Evolutionary conservation across 2,797 vertebrate genomes (phyloP), one percentile per base, ranked within the genome.

Genomic region (Muscicapa striata): DNA sequence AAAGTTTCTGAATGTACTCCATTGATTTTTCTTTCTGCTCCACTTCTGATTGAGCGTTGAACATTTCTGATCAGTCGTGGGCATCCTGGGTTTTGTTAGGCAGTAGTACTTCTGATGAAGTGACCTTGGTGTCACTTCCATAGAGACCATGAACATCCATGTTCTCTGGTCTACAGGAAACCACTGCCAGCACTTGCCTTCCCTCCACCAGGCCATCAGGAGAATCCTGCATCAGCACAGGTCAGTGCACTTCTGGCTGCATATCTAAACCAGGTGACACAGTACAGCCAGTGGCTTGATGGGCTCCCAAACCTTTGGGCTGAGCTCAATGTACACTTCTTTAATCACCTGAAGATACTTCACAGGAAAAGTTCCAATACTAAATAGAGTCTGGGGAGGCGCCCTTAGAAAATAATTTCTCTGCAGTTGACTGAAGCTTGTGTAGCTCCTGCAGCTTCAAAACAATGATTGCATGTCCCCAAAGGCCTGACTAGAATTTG

Each of bases 391-490:
- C 30, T 23, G 38, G 41, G 45, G 32, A 84, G 8, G 5, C 84
- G 63, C 36, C 36, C 27, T 54, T 90, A 70, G 63, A 67, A 82
- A 78, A 72, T 59, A 0, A 43, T 79, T 90, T 40, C 32, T 94
- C 46, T 34, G 64, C 26, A 62, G 51, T 26, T 90, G 63, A 46
- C 27, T 77, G 68, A 87, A 74, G 45, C 51, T 75, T 67, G 30
- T 51, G 13, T 75, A 69, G 69, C 79, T 90, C 72, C 68, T 89
- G 81, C 64, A 91, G 58, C 85, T 93, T 94, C 86, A 79, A 61
- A 95, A 79, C 67, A 93, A 78, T 63, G 87, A 86, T 81, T 73
- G 34, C 23, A 14, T n/a, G 36, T 95, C 41, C 83, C 86, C 57
- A 77, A 36, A 95, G 84, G 34, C 63, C 38, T 70, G 41, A 46